Evolutionary conservation across 2,797 vertebrate genomes (phyloP).

Genomic region (Characodon lateralis): DNA sequence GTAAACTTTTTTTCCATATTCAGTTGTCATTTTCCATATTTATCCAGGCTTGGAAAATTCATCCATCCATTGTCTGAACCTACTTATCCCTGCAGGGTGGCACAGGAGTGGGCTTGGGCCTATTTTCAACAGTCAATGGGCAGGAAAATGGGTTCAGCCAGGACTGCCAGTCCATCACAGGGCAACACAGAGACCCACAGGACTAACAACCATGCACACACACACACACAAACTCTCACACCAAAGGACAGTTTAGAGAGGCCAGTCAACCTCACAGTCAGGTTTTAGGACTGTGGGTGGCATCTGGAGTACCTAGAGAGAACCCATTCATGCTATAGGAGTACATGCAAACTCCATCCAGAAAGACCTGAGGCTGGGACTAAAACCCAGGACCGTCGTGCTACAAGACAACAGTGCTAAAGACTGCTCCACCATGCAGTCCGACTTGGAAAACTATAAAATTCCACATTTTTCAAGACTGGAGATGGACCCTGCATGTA

Average conservation of each 20-base stretch:
- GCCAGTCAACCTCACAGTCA: neutral
- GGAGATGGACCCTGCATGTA: neutral
- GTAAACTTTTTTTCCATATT: no score
- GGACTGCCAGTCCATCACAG: no score
- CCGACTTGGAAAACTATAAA: neutral
- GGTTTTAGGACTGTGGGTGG: neutral
- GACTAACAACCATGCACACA: slow-evolving; percentile 4
- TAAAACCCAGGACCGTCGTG: neutral
- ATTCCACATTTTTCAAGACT: neutral
- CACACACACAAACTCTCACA: slow-evolving; percentile 17
- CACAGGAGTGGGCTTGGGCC: neutral
- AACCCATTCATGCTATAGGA: neutral
- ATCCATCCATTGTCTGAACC: no score
- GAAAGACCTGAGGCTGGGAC: neutral
- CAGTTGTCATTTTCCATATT: no score
- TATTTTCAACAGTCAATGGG: no score
- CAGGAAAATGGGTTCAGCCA: no score
- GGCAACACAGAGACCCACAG: neutral
- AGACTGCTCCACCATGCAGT: neutral
- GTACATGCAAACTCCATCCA: neutral
- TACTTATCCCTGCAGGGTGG: neutral
- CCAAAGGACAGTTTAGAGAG: slow-evolving; percentile 1
- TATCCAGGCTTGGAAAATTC: no score
- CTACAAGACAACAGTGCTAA: neutral
- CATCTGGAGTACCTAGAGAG: neutral